Base-by-base conservation (phyloP, 2,797 vertebrate genomes). In the Brachymystax lenok region DNA sequence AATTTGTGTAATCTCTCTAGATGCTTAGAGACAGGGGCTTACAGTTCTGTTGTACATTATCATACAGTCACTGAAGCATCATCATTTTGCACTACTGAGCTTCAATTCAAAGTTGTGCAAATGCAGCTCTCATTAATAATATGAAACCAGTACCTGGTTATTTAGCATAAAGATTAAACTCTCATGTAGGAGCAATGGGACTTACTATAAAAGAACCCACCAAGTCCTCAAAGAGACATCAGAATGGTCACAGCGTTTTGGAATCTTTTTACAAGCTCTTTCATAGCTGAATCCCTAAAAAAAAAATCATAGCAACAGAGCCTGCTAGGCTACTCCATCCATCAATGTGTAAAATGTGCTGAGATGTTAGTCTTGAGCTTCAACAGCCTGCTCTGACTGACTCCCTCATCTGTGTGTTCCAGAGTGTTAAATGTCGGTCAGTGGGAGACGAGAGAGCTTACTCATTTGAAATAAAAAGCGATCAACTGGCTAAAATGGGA, bases 281-380 rank as follows among this genome's bases (percentile, higher is more conserved):
- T 51, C 24, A 24, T n/a, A 59, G 54, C 27, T 71, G 13, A 71
- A 71, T 4, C 46, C 69, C 40, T 52, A 27, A 71, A 71, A 52
- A 71, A 71, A 7, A 71, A 17, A 71, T 71, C 14, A 71, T 21
- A 71, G 69, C 69, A 46, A n/a, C 54, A 19, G 54, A 5, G 1
- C 7, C 54, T 59, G 54, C n/a, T 59, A 19, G 35, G 40, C 40
- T 50, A 5, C n/a, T 46, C 46, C 69, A 59, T 14, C 21, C 69
- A 51, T 51, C 46, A 3, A 28, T 40, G 46, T 28, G 24, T 14
- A 52, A 51, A 71, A 21, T n/a, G n/a, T 71, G 46, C 19, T 27
- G 69, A 46, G 66, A 51, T 16, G 46, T 51, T 24, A 13, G 40
- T 71, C 46, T 51, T 51, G 8, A 71, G 12, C 24, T 52, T 27